phyloP scores from a whole-genome alignment of 23 tunicate genomes.

The Ciona savignyi region DNA sequence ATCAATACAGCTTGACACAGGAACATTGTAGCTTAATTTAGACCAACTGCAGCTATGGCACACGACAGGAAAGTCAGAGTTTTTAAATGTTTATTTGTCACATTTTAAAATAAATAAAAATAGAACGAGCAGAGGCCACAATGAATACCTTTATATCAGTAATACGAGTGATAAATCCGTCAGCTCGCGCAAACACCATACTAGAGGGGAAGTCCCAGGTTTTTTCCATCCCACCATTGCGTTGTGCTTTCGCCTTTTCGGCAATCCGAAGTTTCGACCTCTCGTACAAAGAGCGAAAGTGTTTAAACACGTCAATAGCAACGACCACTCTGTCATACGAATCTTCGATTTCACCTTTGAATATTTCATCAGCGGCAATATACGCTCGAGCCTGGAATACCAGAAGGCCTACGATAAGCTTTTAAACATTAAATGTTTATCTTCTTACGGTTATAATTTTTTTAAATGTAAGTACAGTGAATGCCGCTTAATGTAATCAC shows the following conservation, averaged over 20 bases:
- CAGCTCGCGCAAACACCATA: constrained; percentile 75
- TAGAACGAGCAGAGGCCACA: too few species aligned
- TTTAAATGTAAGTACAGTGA: background rate
- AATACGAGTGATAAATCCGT: constrained; percentile 41
- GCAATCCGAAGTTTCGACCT: constrained; percentile 36
- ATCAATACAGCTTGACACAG: too few species aligned
- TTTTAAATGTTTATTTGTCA: too few species aligned
- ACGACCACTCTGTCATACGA: constrained; percentile 50
- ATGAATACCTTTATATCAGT: constrained; percentile 58
- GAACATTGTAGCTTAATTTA: too few species aligned
- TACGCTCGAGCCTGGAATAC: constrained; percentile 48
- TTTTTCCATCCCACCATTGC: constrained; percentile 31
- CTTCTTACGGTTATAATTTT: too few species aligned
- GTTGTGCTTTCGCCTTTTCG: constrained; percentile 9
- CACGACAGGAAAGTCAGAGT: too few species aligned
- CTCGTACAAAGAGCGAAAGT: constrained; percentile 51
- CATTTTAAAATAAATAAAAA: too few species aligned
- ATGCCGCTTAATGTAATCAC: too few species aligned
- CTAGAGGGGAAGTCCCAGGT: constrained; percentile 86
- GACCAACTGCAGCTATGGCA: too few species aligned
- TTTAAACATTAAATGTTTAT: too few species aligned
- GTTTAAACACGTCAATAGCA: constrained; percentile 46
- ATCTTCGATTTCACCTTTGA: constrained; percentile 75
- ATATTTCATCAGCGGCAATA: constrained; percentile 67
- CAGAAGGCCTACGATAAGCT: too few species aligned